Evolutionary conservation across 2,113 vertebrate species (phyloP).

Genomic region (Gallinago jamesoni): DNA sequence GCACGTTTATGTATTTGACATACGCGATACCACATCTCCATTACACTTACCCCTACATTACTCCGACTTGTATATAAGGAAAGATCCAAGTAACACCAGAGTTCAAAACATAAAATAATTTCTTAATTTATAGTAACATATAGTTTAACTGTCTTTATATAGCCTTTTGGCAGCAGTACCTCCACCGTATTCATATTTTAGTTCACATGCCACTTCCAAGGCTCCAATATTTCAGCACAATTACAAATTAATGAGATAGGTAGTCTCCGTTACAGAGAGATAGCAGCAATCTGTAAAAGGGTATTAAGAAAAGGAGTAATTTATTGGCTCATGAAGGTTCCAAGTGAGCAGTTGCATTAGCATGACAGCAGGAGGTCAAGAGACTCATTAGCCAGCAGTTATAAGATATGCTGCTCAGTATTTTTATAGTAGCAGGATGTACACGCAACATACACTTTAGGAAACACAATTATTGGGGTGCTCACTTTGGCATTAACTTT

Average conservation of each 20-base stretch:
- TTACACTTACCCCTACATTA: neutral
- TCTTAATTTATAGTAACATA: neutral
- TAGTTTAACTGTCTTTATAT: neutral
- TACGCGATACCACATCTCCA: neutral
- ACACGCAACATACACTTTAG: fast-evolving
- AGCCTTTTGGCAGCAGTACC: neutral
- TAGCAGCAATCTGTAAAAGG: constrained; percentile 38
- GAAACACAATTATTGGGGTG: fast-evolving
- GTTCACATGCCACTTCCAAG: neutral
- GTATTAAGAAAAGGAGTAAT: constrained; percentile 38
- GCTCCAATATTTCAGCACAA: constrained; percentile 55
- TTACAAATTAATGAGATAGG: constrained; percentile 66
- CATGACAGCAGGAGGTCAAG: constrained; percentile 57
- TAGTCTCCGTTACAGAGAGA: constrained; percentile 15
- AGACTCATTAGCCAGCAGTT: constrained; percentile 30
- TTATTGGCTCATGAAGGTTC: constrained; percentile 41
- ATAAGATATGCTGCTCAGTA: neutral
- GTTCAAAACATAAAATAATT: neutral
- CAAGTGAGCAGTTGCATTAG: constrained; percentile 3
- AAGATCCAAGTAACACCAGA: neutral
- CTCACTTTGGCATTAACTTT: neutral
- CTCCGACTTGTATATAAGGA: neutral
- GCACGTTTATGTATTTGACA: neutral
- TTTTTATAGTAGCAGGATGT: neutral
- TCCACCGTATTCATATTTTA: constrained; percentile 6